phyloP scores from a whole-genome alignment of 1,140 invertebrate genomes.

The Mya arenaria region DNA sequence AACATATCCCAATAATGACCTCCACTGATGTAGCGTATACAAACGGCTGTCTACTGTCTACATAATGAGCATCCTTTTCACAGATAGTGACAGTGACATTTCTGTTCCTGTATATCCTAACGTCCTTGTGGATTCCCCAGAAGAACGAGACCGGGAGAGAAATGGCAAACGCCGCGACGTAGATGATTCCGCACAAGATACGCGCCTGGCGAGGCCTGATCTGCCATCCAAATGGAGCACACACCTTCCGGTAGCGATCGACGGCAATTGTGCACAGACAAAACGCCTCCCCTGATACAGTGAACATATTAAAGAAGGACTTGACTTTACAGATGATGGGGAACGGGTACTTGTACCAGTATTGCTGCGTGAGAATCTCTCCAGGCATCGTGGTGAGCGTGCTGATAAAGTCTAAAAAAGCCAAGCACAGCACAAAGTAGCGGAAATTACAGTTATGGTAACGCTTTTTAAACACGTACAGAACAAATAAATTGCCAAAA shows the following conservation, averaged over 20 bases:
- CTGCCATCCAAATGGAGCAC: constrained; percentile 56
- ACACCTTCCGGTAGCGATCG: constrained; percentile 64
- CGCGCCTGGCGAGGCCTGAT: constrained; percentile 28
- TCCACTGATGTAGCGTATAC: too few species aligned
- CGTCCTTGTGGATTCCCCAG: constrained; percentile 13
- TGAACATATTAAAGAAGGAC: constrained; percentile 61
- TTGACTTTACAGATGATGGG: constrained; percentile 57
- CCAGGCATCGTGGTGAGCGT: constrained; percentile 62
- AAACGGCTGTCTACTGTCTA: too few species aligned
- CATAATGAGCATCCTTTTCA: constrained; percentile 30
- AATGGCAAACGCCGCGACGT: background rate
- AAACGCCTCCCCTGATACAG: constrained; percentile 57
- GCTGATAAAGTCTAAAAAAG: constrained; percentile 62
- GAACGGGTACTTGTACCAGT: constrained; percentile 63
- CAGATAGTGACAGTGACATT: constrained; percentile 26
- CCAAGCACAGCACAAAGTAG: constrained; percentile 60
- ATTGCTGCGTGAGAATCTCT: constrained; percentile 62
- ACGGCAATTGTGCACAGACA: constrained; percentile 60
- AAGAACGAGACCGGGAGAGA: background rate
- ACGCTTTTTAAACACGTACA: constrained; percentile 58
- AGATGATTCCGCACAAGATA: background rate
- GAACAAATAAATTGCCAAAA: constrained; percentile 57
- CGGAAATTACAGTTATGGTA: constrained; percentile 50
- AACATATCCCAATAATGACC: too few species aligned
- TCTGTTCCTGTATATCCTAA: background rate